A percentile compares a stretch with the other conserved stretches of the same genome.
These are phyloP conservation scores for Dasypolia templi DNA, from an alignment of 2,888 invertebrate genomes.

Conservation along the genomic window DNA sequence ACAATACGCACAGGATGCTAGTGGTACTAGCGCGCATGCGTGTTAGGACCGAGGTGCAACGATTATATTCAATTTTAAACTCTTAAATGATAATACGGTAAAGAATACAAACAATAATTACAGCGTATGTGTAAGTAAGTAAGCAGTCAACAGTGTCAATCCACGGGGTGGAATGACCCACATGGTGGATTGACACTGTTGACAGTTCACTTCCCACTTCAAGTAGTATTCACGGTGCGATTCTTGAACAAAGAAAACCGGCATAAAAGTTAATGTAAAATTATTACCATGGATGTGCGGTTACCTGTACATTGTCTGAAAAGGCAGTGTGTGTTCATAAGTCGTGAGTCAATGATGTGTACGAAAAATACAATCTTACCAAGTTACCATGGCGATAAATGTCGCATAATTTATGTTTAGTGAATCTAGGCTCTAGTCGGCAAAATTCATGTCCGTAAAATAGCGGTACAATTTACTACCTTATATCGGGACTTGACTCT, in stretches of 20 bases:
- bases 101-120: no score
- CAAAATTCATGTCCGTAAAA: background rate
- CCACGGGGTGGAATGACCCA: no score
- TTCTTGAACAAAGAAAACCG: background rate
- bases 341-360: background rate
- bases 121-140: no score
- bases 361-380: background rate
- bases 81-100: no score
- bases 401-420: background rate
- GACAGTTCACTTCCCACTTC: no score
- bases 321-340: background rate
- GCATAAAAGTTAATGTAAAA: background rate
- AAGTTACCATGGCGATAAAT: background rate
- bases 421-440: background rate
- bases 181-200: no score
- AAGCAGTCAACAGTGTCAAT: no score
- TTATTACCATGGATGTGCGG: background rate
- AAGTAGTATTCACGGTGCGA: no score
- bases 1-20: no score
- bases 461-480: background rate
- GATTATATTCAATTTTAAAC: no score
- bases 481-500: background rate
- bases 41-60: no score
- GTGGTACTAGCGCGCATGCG: no score
- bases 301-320: background rate